Evolutionary conservation across 2,113 vertebrate species (phyloP).

Genomic region (Alouatta palliata): DNA sequence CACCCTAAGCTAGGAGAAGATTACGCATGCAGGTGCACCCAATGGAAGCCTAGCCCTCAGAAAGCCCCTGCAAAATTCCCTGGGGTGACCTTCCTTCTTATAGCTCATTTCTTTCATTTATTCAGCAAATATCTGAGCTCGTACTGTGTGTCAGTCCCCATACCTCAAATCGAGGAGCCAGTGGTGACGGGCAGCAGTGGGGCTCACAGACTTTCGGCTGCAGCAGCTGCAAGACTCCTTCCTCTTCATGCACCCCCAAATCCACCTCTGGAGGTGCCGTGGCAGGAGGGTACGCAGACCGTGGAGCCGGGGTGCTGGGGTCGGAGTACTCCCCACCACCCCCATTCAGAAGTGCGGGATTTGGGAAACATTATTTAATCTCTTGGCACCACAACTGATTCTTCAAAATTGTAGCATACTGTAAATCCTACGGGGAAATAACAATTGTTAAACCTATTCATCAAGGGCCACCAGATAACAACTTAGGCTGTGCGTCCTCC

Average conservation of each 20-base stretch:
- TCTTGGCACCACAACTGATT: background rate
- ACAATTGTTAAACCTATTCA: background rate
- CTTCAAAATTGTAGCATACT: background rate
- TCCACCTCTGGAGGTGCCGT: background rate
- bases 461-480: accelerated
- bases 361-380: background rate
- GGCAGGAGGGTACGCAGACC: background rate
- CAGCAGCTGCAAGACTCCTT: background rate
- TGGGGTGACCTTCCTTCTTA: background rate
- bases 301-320: background rate
- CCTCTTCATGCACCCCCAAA: background rate
- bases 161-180: background rate
- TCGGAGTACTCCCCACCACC: too few relatives aligned
- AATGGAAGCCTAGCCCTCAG: accelerated
- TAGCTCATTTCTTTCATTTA: background rate
- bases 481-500: accelerated
- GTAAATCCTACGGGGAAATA: background rate
- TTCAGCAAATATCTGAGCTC: background rate
- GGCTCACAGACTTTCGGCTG: background rate
- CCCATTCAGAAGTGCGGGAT: accelerated
- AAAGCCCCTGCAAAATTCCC: background rate
- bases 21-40: accelerated
- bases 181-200: accelerated
- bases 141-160: background rate
- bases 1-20: background rate